phyloP scores from a whole-genome alignment of 2,113 vertebrate genomes.

The Mixornis gularis region DNA sequence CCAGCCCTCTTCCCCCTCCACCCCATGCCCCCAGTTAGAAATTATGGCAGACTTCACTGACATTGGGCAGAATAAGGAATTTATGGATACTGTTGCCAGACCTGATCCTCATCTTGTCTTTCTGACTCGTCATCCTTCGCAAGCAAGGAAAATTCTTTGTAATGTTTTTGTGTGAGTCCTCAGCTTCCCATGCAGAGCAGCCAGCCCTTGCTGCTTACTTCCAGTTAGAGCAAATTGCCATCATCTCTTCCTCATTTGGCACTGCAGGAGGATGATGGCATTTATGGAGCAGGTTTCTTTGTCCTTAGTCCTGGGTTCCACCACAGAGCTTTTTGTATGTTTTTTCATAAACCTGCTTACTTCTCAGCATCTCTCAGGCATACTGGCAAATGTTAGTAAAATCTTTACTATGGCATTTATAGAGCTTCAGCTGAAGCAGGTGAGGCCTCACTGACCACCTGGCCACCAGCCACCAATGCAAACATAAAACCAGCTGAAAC shows the following conservation, averaged over 20 bases:
- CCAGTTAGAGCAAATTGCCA: background rate
- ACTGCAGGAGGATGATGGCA: background rate
- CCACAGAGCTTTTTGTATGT: background rate
- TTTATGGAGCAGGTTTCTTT: background rate
- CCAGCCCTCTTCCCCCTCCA: background rate
- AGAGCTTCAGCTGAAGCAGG: background rate
- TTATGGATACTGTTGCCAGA: background rate
- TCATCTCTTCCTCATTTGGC: background rate
- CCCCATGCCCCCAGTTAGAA: accelerated
- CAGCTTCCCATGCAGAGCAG: background rate
- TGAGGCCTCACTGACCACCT: background rate
- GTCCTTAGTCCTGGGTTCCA: background rate
- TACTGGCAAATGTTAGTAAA: background rate
- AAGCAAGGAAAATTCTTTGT: background rate
- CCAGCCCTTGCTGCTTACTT: background rate
- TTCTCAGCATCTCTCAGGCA: background rate
- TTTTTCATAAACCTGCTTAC: background rate
- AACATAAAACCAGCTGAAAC: background rate
- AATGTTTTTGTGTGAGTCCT: background rate
- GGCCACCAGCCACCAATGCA: background rate
- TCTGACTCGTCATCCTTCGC: background rate
- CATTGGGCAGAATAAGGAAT: background rate
- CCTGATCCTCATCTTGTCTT: background rate
- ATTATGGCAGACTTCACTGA: background rate
- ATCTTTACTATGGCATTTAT: background rate